Evolutionary conservation across 2,888 invertebrate genomes (phyloP), one percentile per base, ranked within the genome.

Genomic region (Cheilosia soror): DNA sequence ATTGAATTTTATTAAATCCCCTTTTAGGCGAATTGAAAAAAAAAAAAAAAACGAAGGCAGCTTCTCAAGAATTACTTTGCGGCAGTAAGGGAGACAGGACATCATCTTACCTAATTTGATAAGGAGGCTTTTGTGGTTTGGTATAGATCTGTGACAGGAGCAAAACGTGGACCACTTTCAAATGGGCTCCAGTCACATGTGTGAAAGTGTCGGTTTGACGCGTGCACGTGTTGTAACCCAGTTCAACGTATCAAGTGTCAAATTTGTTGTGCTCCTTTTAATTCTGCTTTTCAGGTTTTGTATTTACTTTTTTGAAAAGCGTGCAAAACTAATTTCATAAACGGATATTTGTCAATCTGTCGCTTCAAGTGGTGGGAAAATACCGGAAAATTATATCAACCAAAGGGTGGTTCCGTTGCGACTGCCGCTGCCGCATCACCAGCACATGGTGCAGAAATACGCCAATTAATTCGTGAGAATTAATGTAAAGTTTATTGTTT

Each of bases 231-330:
- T 76, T 25, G 51, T n/a, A 33, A 60, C 25, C 33, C 13, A 27
- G 11, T n/a, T 90, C 89, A 89, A 89, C 89, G 89, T 91, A 91
- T 91, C 91, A 90, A 90, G 89, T 91, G 89, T 89, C 89, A 89
- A 89, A 89, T 87, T 89, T 79, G 85, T 88, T 87, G 79, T 68
- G 53, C 65, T 60, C 33, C 77, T 69, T 80, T 87, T 84, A 87
- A 85, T 85, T 84, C 73, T 11, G 20, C 3, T 47, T 55, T 37
- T 11, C 37, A 5, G 9, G 2, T 20, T 55, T 37, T n/a, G 13
- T n/a, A 49, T 47, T 80, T 62, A 66, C 31, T 72, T 66, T 60
- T 53, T 44, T 25, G 55, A 42, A 66, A 20, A 58, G 40, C 49
- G 65, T 53, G 57, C 79, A 75, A 71, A 80, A 84, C 40, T 71